A percentile compares a stretch with the other conserved stretches of the same genome.
phyloP scores from a whole-genome alignment of 2,888 invertebrate genomes.

The Bruchidius siliquastri region DNA sequence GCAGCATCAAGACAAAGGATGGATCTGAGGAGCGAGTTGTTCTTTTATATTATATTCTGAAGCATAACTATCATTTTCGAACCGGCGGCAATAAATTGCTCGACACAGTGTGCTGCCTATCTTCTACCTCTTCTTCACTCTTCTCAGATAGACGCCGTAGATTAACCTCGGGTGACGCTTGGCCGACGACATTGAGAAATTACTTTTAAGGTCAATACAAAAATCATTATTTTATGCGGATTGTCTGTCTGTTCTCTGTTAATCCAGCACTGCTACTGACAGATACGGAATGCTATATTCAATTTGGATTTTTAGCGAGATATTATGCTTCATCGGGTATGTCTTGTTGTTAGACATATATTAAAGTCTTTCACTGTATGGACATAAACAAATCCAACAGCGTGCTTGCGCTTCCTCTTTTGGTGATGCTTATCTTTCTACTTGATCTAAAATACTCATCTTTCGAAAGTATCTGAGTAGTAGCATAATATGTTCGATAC shows the following conservation, averaged over 20 bases:
- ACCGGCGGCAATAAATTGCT: background rate
- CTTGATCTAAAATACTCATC: background rate
- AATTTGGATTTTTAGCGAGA: background rate
- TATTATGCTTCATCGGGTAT: background rate
- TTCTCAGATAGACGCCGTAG: background rate
- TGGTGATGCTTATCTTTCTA: background rate
- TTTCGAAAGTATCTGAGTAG: background rate
- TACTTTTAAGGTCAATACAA: constrained; percentile 23
- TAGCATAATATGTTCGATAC: background rate
- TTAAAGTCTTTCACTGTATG: background rate
- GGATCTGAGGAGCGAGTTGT: background rate
- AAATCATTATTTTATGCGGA: constrained; percentile 19
- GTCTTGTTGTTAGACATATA: background rate
- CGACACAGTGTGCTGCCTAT: background rate
- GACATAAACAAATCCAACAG: background rate
- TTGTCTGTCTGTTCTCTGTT: background rate
- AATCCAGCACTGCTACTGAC: background rate
- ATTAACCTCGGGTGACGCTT: background rate
- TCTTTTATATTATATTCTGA: background rate
- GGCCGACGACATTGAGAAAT: constrained; percentile 28
- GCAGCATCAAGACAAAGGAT: background rate
- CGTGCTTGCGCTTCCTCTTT: background rate
- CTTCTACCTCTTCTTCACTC: background rate
- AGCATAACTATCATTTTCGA: background rate
- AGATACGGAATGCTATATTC: background rate